Percentiles rank a stretch among this genome's conserved stretches.
These are phyloP conservation scores for Apocheima hispidaria DNA, from an alignment of 2,888 invertebrate species.

Conservation along the genomic window DNA sequence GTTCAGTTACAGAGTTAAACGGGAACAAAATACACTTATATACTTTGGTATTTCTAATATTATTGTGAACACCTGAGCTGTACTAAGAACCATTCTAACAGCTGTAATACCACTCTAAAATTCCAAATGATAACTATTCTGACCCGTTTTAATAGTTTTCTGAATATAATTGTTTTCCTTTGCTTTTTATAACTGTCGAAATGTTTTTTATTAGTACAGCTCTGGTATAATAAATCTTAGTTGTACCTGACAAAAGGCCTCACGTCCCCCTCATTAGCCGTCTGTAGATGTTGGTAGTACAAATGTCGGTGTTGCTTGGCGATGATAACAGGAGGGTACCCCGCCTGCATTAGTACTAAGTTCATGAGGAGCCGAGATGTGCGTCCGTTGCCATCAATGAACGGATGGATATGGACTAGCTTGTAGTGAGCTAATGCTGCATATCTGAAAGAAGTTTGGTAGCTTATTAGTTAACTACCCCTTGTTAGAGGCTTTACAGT, in stretches of 20 bases:
- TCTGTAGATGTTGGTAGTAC: constrained; percentile 95
- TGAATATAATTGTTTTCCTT: no score
- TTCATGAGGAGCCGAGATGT: constrained; percentile 98
- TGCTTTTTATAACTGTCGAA: no score
- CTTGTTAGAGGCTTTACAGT: no score
- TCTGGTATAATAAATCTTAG: not conserved
- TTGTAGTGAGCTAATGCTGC: constrained; percentile 99
- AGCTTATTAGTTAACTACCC: not conserved
- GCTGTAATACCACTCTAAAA: no score
- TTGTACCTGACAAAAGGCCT: constrained; percentile 93
- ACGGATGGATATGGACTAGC: constrained; percentile 98
- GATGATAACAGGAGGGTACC: constrained; percentile 98
- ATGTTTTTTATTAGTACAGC: no score
- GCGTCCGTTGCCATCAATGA: constrained; percentile 98
- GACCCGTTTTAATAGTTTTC: no score
- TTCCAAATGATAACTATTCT: no score
- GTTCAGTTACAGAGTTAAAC: no score
- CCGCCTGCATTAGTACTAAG: constrained; percentile 96
- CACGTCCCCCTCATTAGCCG: constrained; percentile 97
- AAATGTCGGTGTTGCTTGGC: constrained; percentile 94
- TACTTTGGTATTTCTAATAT: no score
- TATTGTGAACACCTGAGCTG: no score
- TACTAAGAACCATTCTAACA: no score
- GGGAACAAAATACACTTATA: no score
- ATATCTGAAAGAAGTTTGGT: constrained; percentile 84